Percentiles rank a stretch among this genome's conserved stretches.
These are phyloP conservation scores for Phenganax stokvisi DNA, from an alignment of 92 coral and sea anemone genomes.

Conservation along the genomic window DNA sequence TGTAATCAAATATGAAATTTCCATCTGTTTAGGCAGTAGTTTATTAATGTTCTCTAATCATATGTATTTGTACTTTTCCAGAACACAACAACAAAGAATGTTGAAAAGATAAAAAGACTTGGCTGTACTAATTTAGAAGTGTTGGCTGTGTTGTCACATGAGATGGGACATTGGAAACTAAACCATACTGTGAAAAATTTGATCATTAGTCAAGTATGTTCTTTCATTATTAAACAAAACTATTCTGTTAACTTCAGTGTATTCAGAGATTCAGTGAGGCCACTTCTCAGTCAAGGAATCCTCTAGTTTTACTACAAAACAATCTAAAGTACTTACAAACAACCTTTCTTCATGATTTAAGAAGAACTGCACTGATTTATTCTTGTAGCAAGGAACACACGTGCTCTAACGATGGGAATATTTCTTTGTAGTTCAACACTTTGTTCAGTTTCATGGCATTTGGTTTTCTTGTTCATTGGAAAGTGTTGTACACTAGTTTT, in stretches of 20 bases:
- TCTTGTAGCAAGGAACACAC: too few relatives aligned
- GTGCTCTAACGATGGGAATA: not conserved
- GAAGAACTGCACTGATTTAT: too few relatives aligned
- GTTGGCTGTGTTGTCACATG: conserved; percentile 85
- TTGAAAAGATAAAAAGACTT: conserved; percentile 42
- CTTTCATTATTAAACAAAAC: not conserved
- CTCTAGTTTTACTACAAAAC: too few relatives aligned
- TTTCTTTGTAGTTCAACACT: conserved; percentile 64
- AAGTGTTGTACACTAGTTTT: conserved; percentile 73
- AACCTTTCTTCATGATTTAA: too few relatives aligned
- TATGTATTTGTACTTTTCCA: not conserved
- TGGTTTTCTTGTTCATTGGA: conserved; percentile 85
- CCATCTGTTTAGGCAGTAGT: not conserved
- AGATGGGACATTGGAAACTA: conserved; percentile 95
- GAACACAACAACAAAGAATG: conserved; percentile 26
- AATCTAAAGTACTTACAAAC: too few relatives aligned
- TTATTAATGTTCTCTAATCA: not conserved
- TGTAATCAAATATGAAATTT: too few relatives aligned
- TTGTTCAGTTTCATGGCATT: conserved; percentile 79
- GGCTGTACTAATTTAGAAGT: conserved; percentile 96
- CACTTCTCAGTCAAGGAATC: too few relatives aligned
- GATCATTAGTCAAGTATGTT: conserved; percentile 73
- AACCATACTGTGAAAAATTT: conserved; percentile 86
- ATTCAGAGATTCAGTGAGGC: too few relatives aligned
- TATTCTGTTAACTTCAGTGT: too few relatives aligned